Base-by-base conservation (phyloP, 1,140 invertebrate species). In the Panonychus citri region DNA sequence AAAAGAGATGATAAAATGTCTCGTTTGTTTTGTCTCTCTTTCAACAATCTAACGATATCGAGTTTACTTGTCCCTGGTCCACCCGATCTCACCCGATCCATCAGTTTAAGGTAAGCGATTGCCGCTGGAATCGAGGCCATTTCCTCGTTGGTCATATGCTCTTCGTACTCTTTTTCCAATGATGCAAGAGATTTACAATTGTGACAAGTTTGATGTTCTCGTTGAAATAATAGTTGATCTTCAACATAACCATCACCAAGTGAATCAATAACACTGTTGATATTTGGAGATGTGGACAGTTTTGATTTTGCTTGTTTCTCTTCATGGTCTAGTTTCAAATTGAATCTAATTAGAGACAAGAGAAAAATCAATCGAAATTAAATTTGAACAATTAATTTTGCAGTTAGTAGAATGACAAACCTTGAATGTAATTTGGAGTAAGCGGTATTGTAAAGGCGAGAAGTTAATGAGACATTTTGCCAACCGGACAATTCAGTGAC, bases 381-480 rank as follows among this genome's bases (percentile, higher is more conserved):
- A 3, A 49, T 46, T 55, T 7, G 1, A 21, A 1, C 21, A 53
- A 28, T 26, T 43, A 46, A 43, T 28, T 13, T 52, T 43, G n/a
- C 25, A 19, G n/a, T 27, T 40, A 7, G 27, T 40, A 21, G 17
- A 43, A 46, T n/a, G 10, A 46, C n/a, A 15, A n/a, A 46, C 43
- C 5, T 21, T 46, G 39, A 59, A 27, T 52, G 46, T 28, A 61
- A 48, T 30, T 61, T 54, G 7, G 60, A 61, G 19, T 60, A 53
- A 21, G 60, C 60, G 15, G 52, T 25, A 8, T 30, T 15, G 49
- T 56, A 61, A 1, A 61, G 27, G 37, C 49, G 49, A 40, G 60
- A 61, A 25, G 19, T 27, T 2, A 61, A 26, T 1, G 60, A 30
- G 17, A 61, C 49, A 61, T 61, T 61, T 54, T 61, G 60, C 54